These are phyloP conservation scores for Nothoprocta perdicaria DNA, from an alignment of 2,113 vertebrate genomes.

Conservation along the genomic window DNA sequence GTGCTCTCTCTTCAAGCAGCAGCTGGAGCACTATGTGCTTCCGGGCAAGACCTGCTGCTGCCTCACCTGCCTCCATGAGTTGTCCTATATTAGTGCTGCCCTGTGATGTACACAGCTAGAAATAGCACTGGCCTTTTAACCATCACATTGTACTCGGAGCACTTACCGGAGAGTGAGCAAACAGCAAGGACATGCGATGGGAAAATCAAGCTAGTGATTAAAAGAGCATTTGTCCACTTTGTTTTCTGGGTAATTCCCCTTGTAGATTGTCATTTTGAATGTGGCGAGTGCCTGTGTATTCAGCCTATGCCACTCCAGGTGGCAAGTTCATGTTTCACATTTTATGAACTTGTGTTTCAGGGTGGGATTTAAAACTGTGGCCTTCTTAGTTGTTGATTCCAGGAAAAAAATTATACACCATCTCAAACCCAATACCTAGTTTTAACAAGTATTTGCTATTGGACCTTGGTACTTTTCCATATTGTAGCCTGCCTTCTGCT, in stretches of 20 bases:
- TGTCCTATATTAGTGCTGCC: conserved; percentile 48
- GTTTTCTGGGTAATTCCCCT: background rate
- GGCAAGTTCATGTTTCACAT: background rate
- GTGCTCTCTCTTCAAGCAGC: background rate
- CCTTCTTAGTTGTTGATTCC: conserved; percentile 4
- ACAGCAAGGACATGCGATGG: background rate
- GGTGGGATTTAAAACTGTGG: background rate
- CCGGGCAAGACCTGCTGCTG: background rate
- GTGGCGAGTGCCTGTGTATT: background rate
- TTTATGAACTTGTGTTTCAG: conserved; percentile 5
- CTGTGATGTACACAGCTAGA: conserved; percentile 7
- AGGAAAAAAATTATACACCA: background rate
- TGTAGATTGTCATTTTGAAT: background rate
- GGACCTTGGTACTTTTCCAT: background rate
- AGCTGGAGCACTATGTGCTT: background rate
- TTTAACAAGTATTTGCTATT: background rate
- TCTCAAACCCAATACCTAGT: background rate
- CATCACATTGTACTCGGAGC: background rate
- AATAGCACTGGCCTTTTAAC: conserved; percentile 38
- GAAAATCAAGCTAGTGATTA: background rate
- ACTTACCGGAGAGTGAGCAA: conserved; percentile 26
- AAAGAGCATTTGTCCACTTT: conserved; percentile 8
- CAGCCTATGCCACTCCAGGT: conserved; percentile 12
- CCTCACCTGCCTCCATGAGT: background rate
- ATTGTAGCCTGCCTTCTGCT: background rate